Conservation (phyloP, 1,140 invertebrate genomes). For the Panagrolaimus sp. region DNA sequence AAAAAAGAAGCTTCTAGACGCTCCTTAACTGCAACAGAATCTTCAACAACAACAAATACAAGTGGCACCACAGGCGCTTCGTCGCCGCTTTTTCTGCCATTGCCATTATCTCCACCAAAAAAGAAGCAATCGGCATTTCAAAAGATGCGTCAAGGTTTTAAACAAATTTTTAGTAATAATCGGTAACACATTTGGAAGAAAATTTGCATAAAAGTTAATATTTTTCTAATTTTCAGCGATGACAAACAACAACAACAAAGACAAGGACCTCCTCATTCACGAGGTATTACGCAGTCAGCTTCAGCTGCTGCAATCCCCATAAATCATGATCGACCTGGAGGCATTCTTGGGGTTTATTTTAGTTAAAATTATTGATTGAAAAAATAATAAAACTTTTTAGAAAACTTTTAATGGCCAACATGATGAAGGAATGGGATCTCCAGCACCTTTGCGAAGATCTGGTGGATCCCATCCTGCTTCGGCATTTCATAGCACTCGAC, state of each 20-base stretch:
- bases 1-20: conserved; percentile 11
- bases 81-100: neutral
- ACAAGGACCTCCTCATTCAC: neutral
- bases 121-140: conserved; percentile 6
- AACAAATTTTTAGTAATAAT: neutral
- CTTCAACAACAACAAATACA: neutral
- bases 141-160: conserved; percentile 18
- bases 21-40: neutral
- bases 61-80: neutral
- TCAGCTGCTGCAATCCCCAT: neutral
- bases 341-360: neutral
- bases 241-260: neutral
- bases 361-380: neutral
- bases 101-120: neutral
- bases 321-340: neutral
- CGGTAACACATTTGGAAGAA: neutral
- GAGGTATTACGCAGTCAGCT: neutral
- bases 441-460: conserved; percentile 9
- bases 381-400: neutral
- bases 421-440: neutral
- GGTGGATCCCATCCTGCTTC: conserved; percentile 13
- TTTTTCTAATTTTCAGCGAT: neutral
- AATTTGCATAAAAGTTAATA: neutral
- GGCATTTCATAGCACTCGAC: neutral
- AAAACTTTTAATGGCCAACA: conserved; percentile 7